These are phyloP conservation scores for Halcyon badia DNA, from an alignment of 2,797 vertebrate genomes.

Conservation along the genomic window DNA sequence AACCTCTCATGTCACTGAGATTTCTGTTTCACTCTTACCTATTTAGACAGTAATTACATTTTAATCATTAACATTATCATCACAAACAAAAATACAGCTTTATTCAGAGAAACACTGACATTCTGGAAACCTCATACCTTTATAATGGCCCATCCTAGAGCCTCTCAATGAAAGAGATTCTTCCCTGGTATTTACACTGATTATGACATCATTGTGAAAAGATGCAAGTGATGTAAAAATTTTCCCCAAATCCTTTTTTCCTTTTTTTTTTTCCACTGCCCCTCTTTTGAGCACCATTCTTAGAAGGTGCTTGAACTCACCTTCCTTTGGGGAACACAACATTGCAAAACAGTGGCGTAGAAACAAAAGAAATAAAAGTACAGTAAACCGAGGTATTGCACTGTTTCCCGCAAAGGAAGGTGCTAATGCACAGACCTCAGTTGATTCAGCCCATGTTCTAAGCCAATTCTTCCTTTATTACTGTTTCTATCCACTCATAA, in stretches of 20 bases:
- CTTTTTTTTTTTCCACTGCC: neutral
- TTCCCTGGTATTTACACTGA: neutral
- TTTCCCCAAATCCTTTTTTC: neutral
- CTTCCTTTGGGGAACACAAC: neutral
- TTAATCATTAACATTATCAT: slow-evolving; percentile 20
- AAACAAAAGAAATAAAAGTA: neutral
- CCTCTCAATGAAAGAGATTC: neutral
- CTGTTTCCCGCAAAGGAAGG: neutral
- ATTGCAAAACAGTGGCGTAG: neutral
- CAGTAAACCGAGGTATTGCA: neutral
- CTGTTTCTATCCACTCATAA: neutral
- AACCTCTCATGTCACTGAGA: neutral
- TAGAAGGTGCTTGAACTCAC: neutral
- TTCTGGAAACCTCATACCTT: neutral
- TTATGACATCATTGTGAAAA: neutral
- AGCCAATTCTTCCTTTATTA: neutral
- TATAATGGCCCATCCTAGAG: neutral
- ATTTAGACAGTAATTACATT: slow-evolving; percentile 24
- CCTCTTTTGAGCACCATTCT: neutral
- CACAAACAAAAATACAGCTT: neutral
- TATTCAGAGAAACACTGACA: neutral
- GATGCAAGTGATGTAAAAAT: neutral
- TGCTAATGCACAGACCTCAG: neutral
- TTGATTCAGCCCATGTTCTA: neutral
- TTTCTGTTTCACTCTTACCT: neutral